phyloP scores from a whole-genome alignment of 2,888 invertebrate genomes.

The Napeogenes sylphis region DNA sequence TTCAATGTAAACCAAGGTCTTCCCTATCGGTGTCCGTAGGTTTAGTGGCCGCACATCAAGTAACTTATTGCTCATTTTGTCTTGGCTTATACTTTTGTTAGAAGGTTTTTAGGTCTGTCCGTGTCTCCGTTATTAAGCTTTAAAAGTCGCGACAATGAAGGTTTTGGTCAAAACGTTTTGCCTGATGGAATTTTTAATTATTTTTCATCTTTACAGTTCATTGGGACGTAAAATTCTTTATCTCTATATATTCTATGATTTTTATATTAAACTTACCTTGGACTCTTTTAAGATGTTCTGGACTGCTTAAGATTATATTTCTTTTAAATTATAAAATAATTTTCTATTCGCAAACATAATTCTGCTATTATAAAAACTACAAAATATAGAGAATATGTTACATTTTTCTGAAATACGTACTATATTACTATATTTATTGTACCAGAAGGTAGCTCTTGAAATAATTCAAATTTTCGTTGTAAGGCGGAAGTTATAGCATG shows the following conservation, averaged over 20 bases:
- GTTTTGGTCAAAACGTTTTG: constrained; percentile 52
- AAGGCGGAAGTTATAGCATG: constrained; percentile 28
- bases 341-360: too few relatives aligned
- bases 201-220: constrained; percentile 35
- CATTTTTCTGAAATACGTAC: constrained; percentile 1
- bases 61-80: constrained; percentile 56
- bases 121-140: constrained; percentile 67
- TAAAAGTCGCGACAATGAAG: constrained; percentile 60
- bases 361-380: too few relatives aligned
- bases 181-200: constrained; percentile 53
- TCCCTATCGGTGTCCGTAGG: constrained; percentile 1
- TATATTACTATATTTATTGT: constrained; percentile 1
- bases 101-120: constrained; percentile 67
- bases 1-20: neutral
- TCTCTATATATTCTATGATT: constrained; percentile 8
- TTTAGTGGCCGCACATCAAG: constrained; percentile 28
- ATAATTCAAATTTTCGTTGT: constrained; percentile 20
- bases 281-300: neutral
- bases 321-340: too few relatives aligned
- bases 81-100: constrained; percentile 56
- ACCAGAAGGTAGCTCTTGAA: constrained; percentile 3
- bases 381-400: too few relatives aligned
- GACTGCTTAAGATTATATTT: constrained; percentile 1
- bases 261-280: too few relatives aligned
- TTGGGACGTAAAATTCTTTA: constrained; percentile 23